Base-by-base conservation (phyloP, 2,888 invertebrate species). In the Theristus sp. region DNA sequence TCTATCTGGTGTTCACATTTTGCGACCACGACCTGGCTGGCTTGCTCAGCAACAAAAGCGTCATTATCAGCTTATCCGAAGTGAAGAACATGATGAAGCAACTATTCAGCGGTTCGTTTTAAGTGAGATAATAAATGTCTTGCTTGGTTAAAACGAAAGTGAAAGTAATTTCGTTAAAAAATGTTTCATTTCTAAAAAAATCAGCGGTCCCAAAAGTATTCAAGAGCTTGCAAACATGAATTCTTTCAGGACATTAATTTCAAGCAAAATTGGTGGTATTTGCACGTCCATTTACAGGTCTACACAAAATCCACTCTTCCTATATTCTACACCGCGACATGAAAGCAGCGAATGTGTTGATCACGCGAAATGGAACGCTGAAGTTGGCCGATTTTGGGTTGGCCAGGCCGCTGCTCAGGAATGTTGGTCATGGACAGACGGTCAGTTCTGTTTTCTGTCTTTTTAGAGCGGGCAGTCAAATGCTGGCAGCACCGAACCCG, bases 11-110 rank as follows among this genome's bases (percentile, higher is more conserved):
- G 2, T 98, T 98, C 75, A 94, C 98, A 69, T 98, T 96, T 73
- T 94, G 93, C 74, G 96, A 98, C 73, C 96, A 98, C 71, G 98
- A 98, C 78, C 80, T 98, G 65, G 96, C 96, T 6, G 98, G 96
- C 0, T 79, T 98, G 52, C 75, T 98, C 13, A 91, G 89, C 0
- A 96, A 96, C 75, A 85, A 85, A 24, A 88, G 89, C 74, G 91
- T 98, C 0, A 91, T 91, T 79, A 94, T 98, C 74, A 88, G 85
- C 69, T 81, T 94, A 68, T 91, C 90, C 1, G 94, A 96, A 78
- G 91, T 94, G 30, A 98, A 98, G 73, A 90, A 89, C 76, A 89
- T 87, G 22, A 84, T 87, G 81, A 85, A 87, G 73, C 87, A 87
- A 70, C 75, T 89, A 56, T 76, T 89, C 1, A 86, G 88, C 72